Base-by-base conservation (phyloP, 2,113 vertebrate genomes). In the Halichoeres trimaculatus region DNA sequence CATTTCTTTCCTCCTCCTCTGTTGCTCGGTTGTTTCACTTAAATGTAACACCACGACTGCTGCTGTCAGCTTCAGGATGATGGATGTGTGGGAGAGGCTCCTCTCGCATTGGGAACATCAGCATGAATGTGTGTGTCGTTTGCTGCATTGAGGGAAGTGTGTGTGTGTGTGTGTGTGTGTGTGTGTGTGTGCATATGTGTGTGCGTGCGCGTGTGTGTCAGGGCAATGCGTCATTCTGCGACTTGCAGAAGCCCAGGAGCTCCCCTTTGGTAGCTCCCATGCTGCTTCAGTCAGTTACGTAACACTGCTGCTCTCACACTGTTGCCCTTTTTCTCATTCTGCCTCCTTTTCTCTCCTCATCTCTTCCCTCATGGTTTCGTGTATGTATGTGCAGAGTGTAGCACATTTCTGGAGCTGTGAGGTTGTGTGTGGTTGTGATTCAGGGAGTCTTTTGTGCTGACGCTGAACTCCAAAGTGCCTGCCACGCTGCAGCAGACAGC, bases 241-340 rank as follows among this genome's bases (percentile, higher is more conserved):
- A 82, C 87, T 91, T 74, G 78, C 85, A 83, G 73, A 82, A 85
- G 78, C 87, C 85, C 76, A 76, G 87, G 80, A 90, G 87, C 89
- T 89, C 78, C 88, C 85, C 78, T 83, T 64, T 81, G 81, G 88
- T 85, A 78, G 68, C 88, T 86, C 73, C 80, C 88, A 82, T 92
- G 89, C 84, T 88, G 87, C 80, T 75, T 78, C 72, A 68, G 4
- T 53, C 26, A 5, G 57, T 93, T 93, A 89, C 74, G 74, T 88
- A 92, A 92, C 76, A 1, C 53, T 80, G 68, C 78, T 87, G 70
- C 80, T 89, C 81, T 84, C 76, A 80, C 82, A 76, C 76, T 34
- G 20, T 76, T 70, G 30, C 76, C 52, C 68, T 76, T 47, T 68
- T 66, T 74, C 70, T 65, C 58, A 4, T 26, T 23, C 14, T 41